phyloP scores from a whole-genome alignment of 2,797 vertebrate genomes.

The Sylvia borin region DNA sequence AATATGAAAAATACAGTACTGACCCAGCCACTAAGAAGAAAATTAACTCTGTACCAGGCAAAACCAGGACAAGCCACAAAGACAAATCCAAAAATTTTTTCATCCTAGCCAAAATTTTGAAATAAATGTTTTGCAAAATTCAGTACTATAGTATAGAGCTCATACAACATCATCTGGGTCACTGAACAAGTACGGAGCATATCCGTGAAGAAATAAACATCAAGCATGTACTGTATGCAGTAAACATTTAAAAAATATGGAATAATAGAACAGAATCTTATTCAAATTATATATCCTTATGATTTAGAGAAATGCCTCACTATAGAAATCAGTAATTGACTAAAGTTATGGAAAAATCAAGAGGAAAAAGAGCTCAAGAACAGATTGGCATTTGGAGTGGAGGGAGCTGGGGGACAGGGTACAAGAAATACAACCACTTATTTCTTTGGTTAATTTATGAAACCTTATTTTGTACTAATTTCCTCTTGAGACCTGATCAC shows the following conservation, averaged over 20 bases:
- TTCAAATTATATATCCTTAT: neutral
- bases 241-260: neutral
- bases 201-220: neutral
- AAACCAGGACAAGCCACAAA: neutral
- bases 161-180: neutral
- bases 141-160: neutral
- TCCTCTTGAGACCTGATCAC: neutral
- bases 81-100: neutral
- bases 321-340: neutral
- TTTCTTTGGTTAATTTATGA: neutral
- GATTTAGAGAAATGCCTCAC: neutral
- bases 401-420: neutral
- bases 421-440: neutral
- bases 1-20: neutral
- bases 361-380: neutral
- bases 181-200: neutral
- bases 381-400: neutral
- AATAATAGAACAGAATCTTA: neutral
- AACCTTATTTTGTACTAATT: neutral
- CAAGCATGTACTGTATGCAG: neutral
- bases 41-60: neutral
- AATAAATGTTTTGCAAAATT: neutral
- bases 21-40: neutral
- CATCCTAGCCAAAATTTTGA: neutral
- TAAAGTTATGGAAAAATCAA: neutral